Percentiles rank a stretch among this genome's conserved stretches.
phyloP scores from a whole-genome alignment of 2,888 invertebrate genomes.

The Pristionchus exspectatus region DNA sequence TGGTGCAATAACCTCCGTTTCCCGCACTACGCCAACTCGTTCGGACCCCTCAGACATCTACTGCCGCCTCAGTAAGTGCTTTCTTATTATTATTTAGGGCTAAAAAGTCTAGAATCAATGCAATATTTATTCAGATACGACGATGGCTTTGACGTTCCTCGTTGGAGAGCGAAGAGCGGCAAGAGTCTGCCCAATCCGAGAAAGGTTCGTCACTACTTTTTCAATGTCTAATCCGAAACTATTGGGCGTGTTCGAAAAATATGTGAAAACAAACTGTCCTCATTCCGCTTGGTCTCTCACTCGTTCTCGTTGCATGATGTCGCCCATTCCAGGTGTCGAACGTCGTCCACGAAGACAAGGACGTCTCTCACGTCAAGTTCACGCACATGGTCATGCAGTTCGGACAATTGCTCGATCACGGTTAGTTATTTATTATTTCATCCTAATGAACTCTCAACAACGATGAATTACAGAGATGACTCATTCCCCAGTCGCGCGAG shows the following conservation, averaged over 20 bases:
- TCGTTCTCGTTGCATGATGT: too few species aligned
- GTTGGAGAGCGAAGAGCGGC: conserved; percentile 69
- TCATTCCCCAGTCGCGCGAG: conserved; percentile 76
- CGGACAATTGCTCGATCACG: conserved; percentile 94
- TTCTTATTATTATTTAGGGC: not conserved
- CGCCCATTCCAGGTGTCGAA: conserved; percentile 69
- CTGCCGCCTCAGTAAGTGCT: conserved; percentile 80
- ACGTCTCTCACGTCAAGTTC: conserved; percentile 75
- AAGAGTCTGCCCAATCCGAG: conserved; percentile 75
- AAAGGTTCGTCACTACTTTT: conserved; percentile 52
- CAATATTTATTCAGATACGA: conserved; percentile 41
- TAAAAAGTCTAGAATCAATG: too few species aligned
- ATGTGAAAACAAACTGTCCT: too few species aligned
- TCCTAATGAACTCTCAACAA: not conserved
- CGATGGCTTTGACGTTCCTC: conserved; percentile 67
- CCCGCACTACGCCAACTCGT: conserved; percentile 76
- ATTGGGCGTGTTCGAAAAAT: not conserved
- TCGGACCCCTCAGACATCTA: conserved; percentile 74
- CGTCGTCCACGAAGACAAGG: conserved; percentile 74
- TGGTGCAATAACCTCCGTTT: conserved; percentile 88
- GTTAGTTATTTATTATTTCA: conserved; percentile 81
- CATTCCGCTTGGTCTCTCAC: too few species aligned
- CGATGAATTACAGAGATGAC: conserved; percentile 67
- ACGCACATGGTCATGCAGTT: conserved; percentile 88
- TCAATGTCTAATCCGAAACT: not conserved